A percentile compares a stretch with the other conserved stretches of the same genome.
Evolutionary conservation across 1,140 invertebrate species (phyloP).

Genomic region (Pectinophora gossypiella): DNA sequence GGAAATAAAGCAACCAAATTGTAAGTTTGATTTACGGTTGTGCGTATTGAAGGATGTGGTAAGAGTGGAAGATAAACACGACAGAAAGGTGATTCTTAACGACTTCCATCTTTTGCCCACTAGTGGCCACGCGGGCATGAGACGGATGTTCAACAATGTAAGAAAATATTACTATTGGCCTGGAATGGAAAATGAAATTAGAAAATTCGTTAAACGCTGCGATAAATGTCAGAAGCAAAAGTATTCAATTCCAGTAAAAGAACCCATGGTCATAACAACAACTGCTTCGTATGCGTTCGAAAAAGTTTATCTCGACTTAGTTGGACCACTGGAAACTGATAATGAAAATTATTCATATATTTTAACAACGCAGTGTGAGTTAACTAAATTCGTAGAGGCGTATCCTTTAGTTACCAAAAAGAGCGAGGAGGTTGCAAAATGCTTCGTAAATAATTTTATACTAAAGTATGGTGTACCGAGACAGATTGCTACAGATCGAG

Average conservation of each 20-base stretch:
- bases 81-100: conserved; percentile 2
- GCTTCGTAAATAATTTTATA: conserved; percentile 2
- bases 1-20: not conserved
- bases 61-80: conserved; percentile 1
- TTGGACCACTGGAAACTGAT: conserved; percentile 1
- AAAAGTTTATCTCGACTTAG: conserved; percentile 2
- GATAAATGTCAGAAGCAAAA: conserved; percentile 7
- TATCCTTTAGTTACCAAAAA: not conserved
- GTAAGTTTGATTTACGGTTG: not conserved
- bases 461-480: not conserved
- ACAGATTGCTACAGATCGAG: not conserved
- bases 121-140: conserved; percentile 4
- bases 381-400: not conserved
- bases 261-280: conserved; percentile 6
- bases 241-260: not conserved
- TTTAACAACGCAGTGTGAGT: not conserved
- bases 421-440: not conserved
- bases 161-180: conserved; percentile 5
- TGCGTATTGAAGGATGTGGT: not conserved
- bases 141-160: conserved; percentile 8
- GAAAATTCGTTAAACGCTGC: conserved; percentile 2
- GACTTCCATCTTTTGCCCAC: conserved; percentile 8
- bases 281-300: not conserved
- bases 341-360: not conserved
- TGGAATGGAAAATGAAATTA: conserved; percentile 5